Evolutionary conservation across 2,888 invertebrate species (phyloP).

Genomic region (Apoderus coryli): DNA sequence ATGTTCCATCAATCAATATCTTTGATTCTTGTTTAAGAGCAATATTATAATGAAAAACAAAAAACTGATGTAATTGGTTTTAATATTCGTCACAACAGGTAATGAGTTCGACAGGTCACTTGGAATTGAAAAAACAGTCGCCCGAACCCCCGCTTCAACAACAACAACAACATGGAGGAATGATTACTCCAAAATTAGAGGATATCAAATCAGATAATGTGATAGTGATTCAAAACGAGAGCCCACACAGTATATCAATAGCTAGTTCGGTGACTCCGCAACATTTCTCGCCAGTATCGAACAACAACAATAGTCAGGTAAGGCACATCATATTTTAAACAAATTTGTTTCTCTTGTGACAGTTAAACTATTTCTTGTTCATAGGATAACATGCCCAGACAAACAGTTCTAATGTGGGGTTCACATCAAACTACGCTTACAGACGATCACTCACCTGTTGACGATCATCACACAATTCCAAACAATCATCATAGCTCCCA

Average conservation of each 20-base stretch:
- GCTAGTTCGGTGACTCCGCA: slow-evolving; percentile 24
- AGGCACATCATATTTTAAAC: no score
- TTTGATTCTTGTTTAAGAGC: no score
- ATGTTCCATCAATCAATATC: no score
- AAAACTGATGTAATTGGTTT: no score
- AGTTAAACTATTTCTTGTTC: no score
- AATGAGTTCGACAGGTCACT: slow-evolving; percentile 13
- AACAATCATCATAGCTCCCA: no score
- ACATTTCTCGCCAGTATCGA: slow-evolving; percentile 31
- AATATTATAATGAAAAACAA: no score
- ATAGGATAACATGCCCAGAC: slow-evolving; percentile 55
- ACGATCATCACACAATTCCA: no score
- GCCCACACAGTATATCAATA: slow-evolving; percentile 21
- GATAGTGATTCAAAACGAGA: slow-evolving; percentile 20
- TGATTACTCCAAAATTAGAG: slow-evolving; percentile 45
- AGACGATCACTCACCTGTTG: slow-evolving; percentile 21
- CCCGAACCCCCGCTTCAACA: slow-evolving; percentile 35
- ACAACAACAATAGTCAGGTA: slow-evolving; percentile 18
- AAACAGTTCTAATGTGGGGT: slow-evolving; percentile 92
- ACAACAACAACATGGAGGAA: slow-evolving; percentile 39
- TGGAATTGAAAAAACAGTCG: slow-evolving; percentile 9
- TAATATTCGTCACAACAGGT: no score
- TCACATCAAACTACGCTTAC: slow-evolving; percentile 27
- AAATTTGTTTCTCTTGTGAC: no score
- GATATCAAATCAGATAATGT: slow-evolving; percentile 38